Conservation (phyloP, 92 coral and sea anemone species). For the Phenganax stokvisi region DNA sequence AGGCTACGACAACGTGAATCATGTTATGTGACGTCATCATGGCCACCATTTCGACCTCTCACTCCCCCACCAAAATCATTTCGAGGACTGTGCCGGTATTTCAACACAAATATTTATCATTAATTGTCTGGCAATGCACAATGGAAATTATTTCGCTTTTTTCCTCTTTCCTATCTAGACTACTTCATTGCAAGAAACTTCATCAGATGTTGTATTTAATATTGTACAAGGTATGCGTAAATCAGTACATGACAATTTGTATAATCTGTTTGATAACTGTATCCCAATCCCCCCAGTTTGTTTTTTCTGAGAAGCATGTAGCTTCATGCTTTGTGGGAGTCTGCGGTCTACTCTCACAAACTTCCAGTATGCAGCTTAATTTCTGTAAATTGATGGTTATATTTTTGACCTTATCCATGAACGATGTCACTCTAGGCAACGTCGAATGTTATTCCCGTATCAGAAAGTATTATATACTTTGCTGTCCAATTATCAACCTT, state of each 20-base stretch:
- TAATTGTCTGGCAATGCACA: not conserved
- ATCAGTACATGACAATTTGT: too few relatives aligned
- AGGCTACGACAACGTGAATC: conserved; percentile 60
- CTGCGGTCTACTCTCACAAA: not conserved
- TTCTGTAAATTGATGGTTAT: not conserved
- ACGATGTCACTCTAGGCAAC: conserved; percentile 51
- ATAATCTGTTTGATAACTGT: too few relatives aligned
- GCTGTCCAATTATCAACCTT: conserved; percentile 71
- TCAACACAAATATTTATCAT: not conserved
- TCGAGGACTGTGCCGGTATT: conserved; percentile 48
- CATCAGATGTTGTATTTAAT: conserved; percentile 78
- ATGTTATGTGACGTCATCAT: conserved; percentile 47
- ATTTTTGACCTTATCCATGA: not conserved
- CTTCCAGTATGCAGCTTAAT: not conserved
- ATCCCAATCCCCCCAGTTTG: too few relatives aligned
- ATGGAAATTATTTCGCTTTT: too few relatives aligned
- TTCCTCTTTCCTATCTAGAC: conserved; percentile 18
- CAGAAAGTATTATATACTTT: conserved; percentile 61
- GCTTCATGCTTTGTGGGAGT: too few relatives aligned
- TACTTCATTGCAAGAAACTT: conserved; percentile 72
- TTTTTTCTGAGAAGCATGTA: too few relatives aligned
- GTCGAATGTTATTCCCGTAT: conserved; percentile 56
- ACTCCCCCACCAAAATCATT: conserved; percentile 63
- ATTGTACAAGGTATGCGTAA: conserved; percentile 61
- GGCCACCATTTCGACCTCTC: conserved; percentile 84